A percentile compares a stretch with the other conserved stretches of the same genome.
Evolutionary conservation across 2,888 invertebrate species (phyloP).

Genomic region (Erynnis tages): DNA sequence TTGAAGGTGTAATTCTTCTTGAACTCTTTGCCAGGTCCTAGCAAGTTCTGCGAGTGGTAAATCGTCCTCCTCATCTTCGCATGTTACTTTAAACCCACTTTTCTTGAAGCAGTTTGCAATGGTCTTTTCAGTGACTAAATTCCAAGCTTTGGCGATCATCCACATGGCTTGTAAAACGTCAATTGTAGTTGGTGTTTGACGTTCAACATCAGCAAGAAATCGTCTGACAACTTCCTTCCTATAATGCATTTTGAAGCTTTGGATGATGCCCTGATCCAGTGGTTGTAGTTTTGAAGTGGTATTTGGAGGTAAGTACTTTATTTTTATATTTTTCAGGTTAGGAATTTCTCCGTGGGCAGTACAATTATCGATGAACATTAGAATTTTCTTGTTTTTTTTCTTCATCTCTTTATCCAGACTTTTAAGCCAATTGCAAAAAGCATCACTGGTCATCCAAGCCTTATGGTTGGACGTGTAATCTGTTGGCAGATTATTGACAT

Average conservation of each 20-base stretch:
- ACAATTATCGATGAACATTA: slow-evolving; percentile 36
- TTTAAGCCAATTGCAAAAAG: slow-evolving; percentile 35
- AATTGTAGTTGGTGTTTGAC: slow-evolving; percentile 33
- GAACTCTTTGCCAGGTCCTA: slow-evolving; percentile 32
- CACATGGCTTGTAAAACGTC: slow-evolving; percentile 35
- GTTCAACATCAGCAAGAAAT: slow-evolving; percentile 32
- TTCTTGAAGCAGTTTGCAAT: slow-evolving; percentile 40
- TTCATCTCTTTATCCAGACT: slow-evolving; percentile 35
- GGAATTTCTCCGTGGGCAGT: slow-evolving; percentile 33
- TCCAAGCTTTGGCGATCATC: slow-evolving; percentile 36
- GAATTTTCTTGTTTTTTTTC: slow-evolving; percentile 34
- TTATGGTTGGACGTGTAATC: slow-evolving; percentile 28
- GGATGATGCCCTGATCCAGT: slow-evolving; percentile 33
- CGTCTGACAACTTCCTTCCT: slow-evolving; percentile 36
- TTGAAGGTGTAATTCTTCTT: slow-evolving; percentile 33
- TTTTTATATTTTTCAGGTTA: slow-evolving; percentile 35
- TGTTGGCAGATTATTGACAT: slow-evolving; percentile 28
- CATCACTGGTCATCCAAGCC: slow-evolving; percentile 33
- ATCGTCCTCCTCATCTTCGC: slow-evolving; percentile 34
- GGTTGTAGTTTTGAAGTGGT: slow-evolving; percentile 34
- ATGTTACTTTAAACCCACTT: slow-evolving; percentile 35
- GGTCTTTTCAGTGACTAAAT: slow-evolving; percentile 34
- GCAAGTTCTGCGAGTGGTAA: slow-evolving; percentile 31
- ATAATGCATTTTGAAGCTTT: slow-evolving; percentile 35
- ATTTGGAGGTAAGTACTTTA: slow-evolving; percentile 33